phyloP scores from a whole-genome alignment of 2,113 vertebrate species.

The Alaudala cheleensis region DNA sequence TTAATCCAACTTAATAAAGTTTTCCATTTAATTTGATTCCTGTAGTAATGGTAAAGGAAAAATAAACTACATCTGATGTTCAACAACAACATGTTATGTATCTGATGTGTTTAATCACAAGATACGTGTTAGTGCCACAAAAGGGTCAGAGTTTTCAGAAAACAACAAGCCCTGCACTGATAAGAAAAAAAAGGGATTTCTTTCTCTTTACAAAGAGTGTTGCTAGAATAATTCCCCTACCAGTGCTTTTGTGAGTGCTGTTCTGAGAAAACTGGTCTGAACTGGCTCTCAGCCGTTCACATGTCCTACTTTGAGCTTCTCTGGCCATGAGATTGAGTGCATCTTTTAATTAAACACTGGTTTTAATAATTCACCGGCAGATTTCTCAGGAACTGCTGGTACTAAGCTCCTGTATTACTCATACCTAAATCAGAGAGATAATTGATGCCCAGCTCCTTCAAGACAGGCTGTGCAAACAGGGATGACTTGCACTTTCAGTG shows the following conservation, averaged over 20 bases:
- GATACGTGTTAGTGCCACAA: background rate
- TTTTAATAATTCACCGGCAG: background rate
- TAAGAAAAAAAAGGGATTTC: background rate
- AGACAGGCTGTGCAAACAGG: background rate
- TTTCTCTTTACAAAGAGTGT: background rate
- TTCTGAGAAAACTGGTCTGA: background rate
- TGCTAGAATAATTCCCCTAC: background rate
- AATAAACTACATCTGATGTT: background rate
- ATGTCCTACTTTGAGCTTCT: background rate
- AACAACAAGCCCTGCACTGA: background rate
- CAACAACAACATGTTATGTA: no score
- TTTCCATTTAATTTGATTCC: background rate
- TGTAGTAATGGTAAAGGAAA: background rate
- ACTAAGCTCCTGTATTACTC: background rate
- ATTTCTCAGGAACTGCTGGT: background rate
- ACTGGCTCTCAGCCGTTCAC: fast-evolving
- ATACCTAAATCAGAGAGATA: background rate
- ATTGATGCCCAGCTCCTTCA: background rate
- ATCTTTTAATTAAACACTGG: conserved; percentile 4
- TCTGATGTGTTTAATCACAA: background rate
- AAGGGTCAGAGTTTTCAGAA: background rate
- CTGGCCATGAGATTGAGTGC: background rate
- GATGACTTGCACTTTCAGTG: background rate
- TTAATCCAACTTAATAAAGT: background rate
- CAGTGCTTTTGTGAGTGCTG: background rate